Evolutionary conservation across 2,888 invertebrate species (phyloP).

Genomic region (Octodonta nipae): DNA sequence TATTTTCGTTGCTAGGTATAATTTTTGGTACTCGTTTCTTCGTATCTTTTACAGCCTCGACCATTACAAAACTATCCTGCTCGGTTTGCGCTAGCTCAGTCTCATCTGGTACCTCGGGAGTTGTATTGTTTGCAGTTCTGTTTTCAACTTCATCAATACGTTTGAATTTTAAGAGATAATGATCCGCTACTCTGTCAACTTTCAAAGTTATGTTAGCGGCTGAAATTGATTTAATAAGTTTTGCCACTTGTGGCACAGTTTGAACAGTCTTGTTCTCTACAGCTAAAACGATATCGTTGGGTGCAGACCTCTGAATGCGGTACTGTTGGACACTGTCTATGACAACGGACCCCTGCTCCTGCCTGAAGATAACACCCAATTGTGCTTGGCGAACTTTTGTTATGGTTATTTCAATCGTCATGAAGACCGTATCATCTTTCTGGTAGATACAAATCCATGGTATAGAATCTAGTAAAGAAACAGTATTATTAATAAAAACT

Average conservation of each 20-base stretch:
- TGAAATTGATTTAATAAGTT: constrained; percentile 23
- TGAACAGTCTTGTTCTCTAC: constrained; percentile 67
- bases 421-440: constrained; percentile 35
- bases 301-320: constrained; percentile 63
- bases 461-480: constrained; percentile 42
- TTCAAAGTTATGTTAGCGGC: constrained; percentile 42
- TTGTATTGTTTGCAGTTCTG: constrained; percentile 15
- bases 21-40: constrained; percentile 35
- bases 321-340: constrained; percentile 65
- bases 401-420: constrained; percentile 49
- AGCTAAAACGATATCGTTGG: constrained; percentile 63
- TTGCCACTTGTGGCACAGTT: constrained; percentile 53
- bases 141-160: constrained; percentile 20
- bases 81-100: constrained; percentile 30
- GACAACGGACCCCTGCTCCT: constrained; percentile 39
- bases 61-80: constrained; percentile 24
- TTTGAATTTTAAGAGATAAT: constrained; percentile 23
- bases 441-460: constrained; percentile 44
- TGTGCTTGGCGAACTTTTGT: constrained; percentile 49
- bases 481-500: too few species aligned
- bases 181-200: constrained; percentile 43
- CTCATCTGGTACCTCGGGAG: constrained; percentile 29
- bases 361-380: constrained; percentile 54
- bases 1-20: constrained; percentile 35
- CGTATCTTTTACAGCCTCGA: constrained; percentile 20